Conservation (phyloP, 2,888 invertebrate genomes). For the Rambutsinella grinnellia region DNA sequence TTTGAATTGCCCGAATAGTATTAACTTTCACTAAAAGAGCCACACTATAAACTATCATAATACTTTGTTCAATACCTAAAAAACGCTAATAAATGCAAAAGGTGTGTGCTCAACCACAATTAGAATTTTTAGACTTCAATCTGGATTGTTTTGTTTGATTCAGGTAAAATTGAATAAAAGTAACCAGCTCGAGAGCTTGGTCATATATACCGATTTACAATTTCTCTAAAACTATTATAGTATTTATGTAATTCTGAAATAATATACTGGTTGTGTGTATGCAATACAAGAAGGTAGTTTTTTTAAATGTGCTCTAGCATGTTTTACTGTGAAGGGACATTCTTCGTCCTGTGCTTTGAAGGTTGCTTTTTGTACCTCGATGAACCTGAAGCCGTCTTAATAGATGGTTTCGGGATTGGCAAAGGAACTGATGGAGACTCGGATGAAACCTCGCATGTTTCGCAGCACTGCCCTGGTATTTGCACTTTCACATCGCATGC, state of each 20-base stretch:
- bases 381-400: constrained; percentile 46
- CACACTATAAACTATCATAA: no score
- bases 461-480: constrained; percentile 70
- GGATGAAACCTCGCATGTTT: constrained; percentile 64
- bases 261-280: background rate
- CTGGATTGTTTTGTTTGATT: constrained; percentile 49
- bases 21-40: no score
- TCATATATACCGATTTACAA: no score
- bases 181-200: background rate
- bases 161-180: constrained; percentile 24
- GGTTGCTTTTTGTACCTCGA: constrained; percentile 60
- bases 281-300: background rate
- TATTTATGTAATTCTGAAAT: background rate
- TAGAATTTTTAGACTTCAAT: no score
- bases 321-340: constrained; percentile 45
- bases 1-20: no score
- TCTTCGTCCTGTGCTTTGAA: constrained; percentile 62
- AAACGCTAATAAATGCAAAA: background rate
- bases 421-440: constrained; percentile 34
- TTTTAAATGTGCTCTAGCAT: background rate
- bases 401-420: constrained; percentile 46
- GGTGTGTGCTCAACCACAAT: no score
- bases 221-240: background rate
- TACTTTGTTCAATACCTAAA: no score
- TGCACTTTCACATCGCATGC: constrained; percentile 73